Evolutionary conservation across 2,888 invertebrate genomes (phyloP).

Genomic region (Geotrupes spiniger): DNA sequence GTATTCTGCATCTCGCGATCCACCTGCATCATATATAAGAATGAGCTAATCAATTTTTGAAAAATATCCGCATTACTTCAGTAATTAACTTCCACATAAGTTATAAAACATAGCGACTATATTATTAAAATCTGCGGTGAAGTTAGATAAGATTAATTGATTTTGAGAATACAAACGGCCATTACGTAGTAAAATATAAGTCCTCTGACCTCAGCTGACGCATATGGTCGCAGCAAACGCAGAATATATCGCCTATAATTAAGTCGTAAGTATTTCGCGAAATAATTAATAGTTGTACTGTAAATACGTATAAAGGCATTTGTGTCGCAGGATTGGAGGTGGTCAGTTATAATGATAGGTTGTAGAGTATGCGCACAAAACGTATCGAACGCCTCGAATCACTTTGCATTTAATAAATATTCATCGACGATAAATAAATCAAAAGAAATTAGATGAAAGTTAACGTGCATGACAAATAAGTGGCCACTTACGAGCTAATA

Average conservation of each 20-base stretch:
- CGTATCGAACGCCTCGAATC: conserved; percentile 10
- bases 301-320: background rate
- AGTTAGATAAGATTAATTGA: conserved; percentile 6
- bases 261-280: conserved; percentile 4
- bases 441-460: conserved; percentile 24
- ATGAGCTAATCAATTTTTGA: too few species aligned
- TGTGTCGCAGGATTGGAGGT: background rate
- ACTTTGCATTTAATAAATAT: conserved; percentile 22
- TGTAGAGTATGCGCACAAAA: conserved; percentile 15
- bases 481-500: background rate
- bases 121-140: conserved; percentile 1
- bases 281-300: conserved; percentile 3
- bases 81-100: background rate
- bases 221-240: background rate
- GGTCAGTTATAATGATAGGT: conserved; percentile 7
- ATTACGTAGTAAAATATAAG: conserved; percentile 5
- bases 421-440: conserved; percentile 25
- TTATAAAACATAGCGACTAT: too few species aligned
- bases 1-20: too few species aligned
- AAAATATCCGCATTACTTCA: background rate
- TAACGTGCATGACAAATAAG: conserved; percentile 4
- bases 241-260: conserved; percentile 4
- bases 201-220: conserved; percentile 1
- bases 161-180: conserved; percentile 5
- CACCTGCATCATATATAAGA: too few species aligned